Percentiles rank a stretch among this genome's conserved stretches.
These are phyloP conservation scores for Etia nguti DNA, from an alignment of 2,113 vertebrate genomes.

Conservation along the genomic window DNA sequence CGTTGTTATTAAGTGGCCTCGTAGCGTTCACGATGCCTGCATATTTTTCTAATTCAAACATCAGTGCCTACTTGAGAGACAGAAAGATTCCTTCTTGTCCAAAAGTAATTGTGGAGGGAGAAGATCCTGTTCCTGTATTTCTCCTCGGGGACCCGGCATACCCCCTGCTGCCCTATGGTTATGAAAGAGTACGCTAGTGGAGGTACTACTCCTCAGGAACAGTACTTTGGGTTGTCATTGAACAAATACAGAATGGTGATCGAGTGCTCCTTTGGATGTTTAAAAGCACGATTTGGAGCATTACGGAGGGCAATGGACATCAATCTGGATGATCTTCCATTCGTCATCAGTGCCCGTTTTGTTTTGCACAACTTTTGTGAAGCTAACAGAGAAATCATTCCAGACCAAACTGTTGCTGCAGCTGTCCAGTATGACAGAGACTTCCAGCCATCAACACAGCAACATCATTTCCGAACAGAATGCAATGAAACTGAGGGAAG, in stretches of 20 bases:
- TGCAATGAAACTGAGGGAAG: not conserved
- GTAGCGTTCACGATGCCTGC: fast-evolving
- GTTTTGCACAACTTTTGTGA: not conserved
- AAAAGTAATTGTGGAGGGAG: not conserved
- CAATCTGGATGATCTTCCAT: not conserved
- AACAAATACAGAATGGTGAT: not conserved
- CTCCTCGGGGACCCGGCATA: not conserved
- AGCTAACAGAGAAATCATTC: not conserved
- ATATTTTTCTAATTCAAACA: not conserved
- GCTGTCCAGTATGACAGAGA: not conserved
- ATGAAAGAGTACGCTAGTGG: not conserved
- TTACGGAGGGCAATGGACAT: not conserved
- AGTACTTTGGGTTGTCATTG: not conserved
- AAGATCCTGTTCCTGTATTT: not conserved
- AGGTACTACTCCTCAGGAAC: not conserved
- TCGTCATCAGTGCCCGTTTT: not conserved
- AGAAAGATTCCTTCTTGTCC: not conserved
- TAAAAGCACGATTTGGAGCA: not conserved
- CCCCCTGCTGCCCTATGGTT: not conserved
- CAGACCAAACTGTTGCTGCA: not conserved
- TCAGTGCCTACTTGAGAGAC: not conserved
- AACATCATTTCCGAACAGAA: not conserved
- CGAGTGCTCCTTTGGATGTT: not conserved
- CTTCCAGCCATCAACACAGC: not conserved
- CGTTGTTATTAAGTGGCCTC: not conserved